Evolutionary conservation across 2,888 invertebrate species (phyloP), one percentile per base, ranked within the genome.

Genomic region (Bimastos eiseni): DNA sequence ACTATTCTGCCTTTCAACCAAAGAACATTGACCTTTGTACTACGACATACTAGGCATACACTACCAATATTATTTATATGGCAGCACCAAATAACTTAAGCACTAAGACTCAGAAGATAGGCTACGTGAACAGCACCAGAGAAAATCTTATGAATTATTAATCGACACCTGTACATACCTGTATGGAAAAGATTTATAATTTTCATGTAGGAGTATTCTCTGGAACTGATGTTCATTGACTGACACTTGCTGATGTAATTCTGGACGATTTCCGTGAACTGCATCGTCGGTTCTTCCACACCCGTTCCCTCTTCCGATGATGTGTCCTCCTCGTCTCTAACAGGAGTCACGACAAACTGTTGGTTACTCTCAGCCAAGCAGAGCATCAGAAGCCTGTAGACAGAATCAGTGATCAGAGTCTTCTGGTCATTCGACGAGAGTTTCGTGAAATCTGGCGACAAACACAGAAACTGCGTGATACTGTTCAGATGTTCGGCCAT

Each of bases 121-220:
- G n/a, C 15, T 11, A 6, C 15, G 41, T 21, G n/a, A 70, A n/a
- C n/a, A 70, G 6, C 70, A 70, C 70, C 70, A 8, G 70, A 17
- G 49, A 70, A 30, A n/a, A 30, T 70, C 70, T 70, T 70, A n/a
- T 70, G 70, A 70, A 30, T n/a, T 70, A n/a, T n/a, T 70, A 0
- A 30, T 70, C n/a, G n/a, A 70, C n/a, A n/a, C 70, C n/a, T 70
- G 30, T 70, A 70, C n/a, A 70, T 91, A 94, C 95, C 94, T 91
- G 94, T 92, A 92, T 94, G 94, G 91, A 94, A 95, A 13, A 95
- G 93, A 38, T 94, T 94, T 34, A 94, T 92, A 93, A 94, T 94
- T 89, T 94, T 92, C 33, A 95, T 92, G 89, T 93, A 93, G 83
- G 93, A 93, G 90, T 94, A 94, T 91, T 94, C 94, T 91, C 93